Percentiles rank a stretch among this genome's conserved stretches.
Conservation (phyloP, 2,888 invertebrate species). For the Caenorhabditis plicata region DNA sequence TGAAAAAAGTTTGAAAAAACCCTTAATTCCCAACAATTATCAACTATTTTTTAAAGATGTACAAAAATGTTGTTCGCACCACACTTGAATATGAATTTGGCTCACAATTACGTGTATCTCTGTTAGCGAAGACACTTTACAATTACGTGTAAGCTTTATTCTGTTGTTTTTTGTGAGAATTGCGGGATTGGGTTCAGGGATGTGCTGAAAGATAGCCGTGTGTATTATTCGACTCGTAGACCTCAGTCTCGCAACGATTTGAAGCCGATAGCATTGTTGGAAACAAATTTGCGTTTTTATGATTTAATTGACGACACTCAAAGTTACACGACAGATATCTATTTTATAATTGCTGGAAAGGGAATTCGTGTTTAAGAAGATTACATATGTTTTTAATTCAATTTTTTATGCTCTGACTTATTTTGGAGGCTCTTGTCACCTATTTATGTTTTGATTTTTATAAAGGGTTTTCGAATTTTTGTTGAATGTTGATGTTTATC, state of each 20-base stretch:
- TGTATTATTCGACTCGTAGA: background rate
- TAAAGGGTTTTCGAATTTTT: no score
- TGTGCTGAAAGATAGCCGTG: background rate
- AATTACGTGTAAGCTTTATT: background rate
- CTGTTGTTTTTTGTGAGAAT: background rate
- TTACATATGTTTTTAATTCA: no score
- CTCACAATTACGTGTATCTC: background rate
- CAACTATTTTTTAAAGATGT: no score
- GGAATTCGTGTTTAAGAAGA: background rate
- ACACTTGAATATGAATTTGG: constrained; percentile 2
- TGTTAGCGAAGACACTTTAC: background rate
- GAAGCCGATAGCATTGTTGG: background rate
- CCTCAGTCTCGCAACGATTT: background rate
- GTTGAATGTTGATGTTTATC: no score
- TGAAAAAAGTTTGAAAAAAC: background rate
- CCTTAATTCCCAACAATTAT: no score
- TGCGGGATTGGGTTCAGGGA: background rate
- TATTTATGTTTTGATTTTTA: no score
- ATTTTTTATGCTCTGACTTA: no score
- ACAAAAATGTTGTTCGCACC: background rate
- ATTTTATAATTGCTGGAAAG: constrained; percentile 1
- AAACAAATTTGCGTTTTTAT: constrained; percentile 5
- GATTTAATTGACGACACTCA: background rate
- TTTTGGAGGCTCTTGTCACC: no score
- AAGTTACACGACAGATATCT: background rate